Evolutionary conservation across 1,140 invertebrate genomes (phyloP), one percentile per base, ranked within the genome.

Genomic region (Procambarus clarkii): DNA sequence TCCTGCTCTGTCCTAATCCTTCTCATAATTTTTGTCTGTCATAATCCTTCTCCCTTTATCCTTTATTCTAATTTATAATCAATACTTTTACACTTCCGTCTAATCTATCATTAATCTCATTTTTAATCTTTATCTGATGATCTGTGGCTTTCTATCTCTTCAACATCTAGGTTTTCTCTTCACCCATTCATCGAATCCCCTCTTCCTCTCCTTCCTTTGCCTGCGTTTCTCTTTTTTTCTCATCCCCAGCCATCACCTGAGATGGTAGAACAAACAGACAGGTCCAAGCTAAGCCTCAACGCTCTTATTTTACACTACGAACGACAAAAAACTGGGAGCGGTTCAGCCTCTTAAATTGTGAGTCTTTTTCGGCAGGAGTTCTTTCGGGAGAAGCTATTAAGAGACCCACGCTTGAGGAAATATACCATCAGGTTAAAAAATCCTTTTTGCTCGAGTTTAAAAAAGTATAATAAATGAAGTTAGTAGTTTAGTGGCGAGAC

Each of bases 251-350:
- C 69, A 74, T 74, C 69, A 21, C 5, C n/a, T 34, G 48, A 76
- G 85, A 18, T 54, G 34, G 34, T 48, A 58, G 48, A 60, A 86
- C 85, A 86, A 78, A 77, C 85, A 78, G 46, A 74, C 69, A 74
- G 69, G 84, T 86, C 85, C 54, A 44, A 77, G 85, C 48, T 86
- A 86, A 86, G 76, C 71, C 76, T 60, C 71, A 24, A 50, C 50
- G 45, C 85, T 86, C 85, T 58, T 86, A 86, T 54, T 76, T 86
- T 54, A 86, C 34, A 78, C 48, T n/a, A 86, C 76, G 85, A 86
- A 86, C 85, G 85, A 48, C 74, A 86, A 86, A 54, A 86, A 86
- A 86, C 78, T 74, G 74, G n/a, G 69, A 54, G 48, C 18, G 34
- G 54, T 48, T 81, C 54, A 45, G n/a, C 50, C 85, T 86, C 85